These are phyloP conservation scores for Callitettix versicolor DNA, from an alignment of 1,140 invertebrate genomes.

Conservation along the genomic window DNA sequence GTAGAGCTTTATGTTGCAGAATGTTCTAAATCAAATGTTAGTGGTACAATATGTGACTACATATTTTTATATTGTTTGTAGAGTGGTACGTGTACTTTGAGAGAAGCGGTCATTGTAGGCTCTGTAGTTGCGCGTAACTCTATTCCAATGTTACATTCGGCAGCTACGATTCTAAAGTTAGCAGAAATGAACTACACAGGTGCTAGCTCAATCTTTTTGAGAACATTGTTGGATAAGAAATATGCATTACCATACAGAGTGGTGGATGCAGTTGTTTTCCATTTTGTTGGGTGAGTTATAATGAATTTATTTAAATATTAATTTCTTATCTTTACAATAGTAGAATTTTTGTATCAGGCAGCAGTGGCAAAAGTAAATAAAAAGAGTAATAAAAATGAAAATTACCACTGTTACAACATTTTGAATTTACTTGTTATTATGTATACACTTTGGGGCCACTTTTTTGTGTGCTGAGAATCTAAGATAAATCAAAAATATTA, in stretches of 20 bases:
- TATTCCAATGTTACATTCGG: slow-evolving; percentile 92
- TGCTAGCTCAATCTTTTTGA: slow-evolving; percentile 92
- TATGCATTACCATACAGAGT: slow-evolving; percentile 94
- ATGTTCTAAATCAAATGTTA: too few relatives aligned
- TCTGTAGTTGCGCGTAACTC: slow-evolving; percentile 85
- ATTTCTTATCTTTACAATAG: too few relatives aligned
- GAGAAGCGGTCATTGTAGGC: slow-evolving; percentile 91
- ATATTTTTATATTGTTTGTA: slow-evolving; percentile 30
- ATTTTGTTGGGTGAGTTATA: slow-evolving; percentile 69
- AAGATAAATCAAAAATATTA: too few relatives aligned
- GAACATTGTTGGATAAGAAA: slow-evolving; percentile 94
- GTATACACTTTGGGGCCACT: too few relatives aligned
- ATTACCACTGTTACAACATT: too few relatives aligned
- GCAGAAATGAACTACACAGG: slow-evolving; percentile 97
- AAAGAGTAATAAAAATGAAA: too few relatives aligned
- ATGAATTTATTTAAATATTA: background rate
- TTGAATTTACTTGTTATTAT: too few relatives aligned
- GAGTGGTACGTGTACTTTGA: slow-evolving; percentile 84
- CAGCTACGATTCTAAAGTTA: slow-evolving; percentile 88
- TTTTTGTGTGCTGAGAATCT: too few relatives aligned
- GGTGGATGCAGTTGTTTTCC: slow-evolving; percentile 89
- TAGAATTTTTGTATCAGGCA: too few relatives aligned
- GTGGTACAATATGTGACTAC: background rate
- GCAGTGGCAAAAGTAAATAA: background rate
- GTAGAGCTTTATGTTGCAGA: slow-evolving; percentile 32